Base-by-base conservation (phyloP, 2,113 vertebrate genomes). In the Larimichthys polyactis region DNA sequence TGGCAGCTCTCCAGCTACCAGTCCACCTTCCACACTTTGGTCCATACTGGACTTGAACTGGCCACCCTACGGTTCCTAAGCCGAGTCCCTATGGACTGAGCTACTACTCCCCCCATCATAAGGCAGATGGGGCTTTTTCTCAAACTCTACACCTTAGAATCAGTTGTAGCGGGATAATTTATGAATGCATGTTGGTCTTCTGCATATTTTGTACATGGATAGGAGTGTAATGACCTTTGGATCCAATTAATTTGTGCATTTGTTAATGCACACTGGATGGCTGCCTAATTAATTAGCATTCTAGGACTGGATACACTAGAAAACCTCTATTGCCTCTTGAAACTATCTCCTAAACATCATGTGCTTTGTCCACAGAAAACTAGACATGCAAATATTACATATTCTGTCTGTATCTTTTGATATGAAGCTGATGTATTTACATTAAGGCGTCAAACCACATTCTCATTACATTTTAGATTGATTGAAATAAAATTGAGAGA, bases 161-260 rank as follows among this genome's bases (percentile, higher is more conserved):
- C 27, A 17, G 55, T 58, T 0, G 0, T 43, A 24, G 11, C 1
- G 1, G 44, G 14, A 48, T 3, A 15, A 60, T 14, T 11, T 62
- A 40, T 29, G 4, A 11, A 19, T 79, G 20, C 1, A 14, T 73
- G 27, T 60, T 20, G 5, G 14, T n/a, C 20, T 3, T 40, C 27
- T 66, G 52, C 20, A 68, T n/a, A 60, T 2, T 43, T 14, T 49
- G 57, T 36, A 27, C 40, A 64, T 5, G 27, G 10, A 46, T 32
- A 20, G 11, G 66, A 17, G 17, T 54, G n/a, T 71, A 44, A 70
- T 59, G 40, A 54, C 46, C 20, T 65, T 51, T 49, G 24, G 5
- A 10, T 52, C 29, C 22, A 57, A 40, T 22, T 46, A 63, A 15
- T 48, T 24, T 70, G 60, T 72, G 40, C 49, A 57, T 79, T 22